Evolutionary conservation across 2,888 invertebrate genomes (phyloP), one percentile per base, ranked within the genome.

Genomic region (Acleris emargana): DNA sequence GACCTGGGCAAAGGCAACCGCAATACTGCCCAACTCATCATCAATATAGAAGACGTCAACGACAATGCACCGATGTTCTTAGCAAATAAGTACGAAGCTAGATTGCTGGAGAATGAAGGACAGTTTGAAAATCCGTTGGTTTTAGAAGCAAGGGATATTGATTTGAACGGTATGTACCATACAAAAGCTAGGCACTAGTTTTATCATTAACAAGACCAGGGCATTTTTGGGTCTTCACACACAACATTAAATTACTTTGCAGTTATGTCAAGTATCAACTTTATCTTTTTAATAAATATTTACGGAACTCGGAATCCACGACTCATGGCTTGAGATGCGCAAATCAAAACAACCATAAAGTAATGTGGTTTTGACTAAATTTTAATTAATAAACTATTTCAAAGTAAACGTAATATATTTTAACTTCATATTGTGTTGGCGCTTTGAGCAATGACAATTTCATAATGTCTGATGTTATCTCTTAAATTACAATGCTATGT

Each of bases 61-160:
- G 98, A 98, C 79, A 98, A 98, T 81, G 94, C 96, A 0, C 99
- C 99, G 0, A 93, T 95, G 73, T 99, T 98, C 81, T 86, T 95
- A 1, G 97, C 97, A 68, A 95, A 94, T 67, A 95, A 95, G 73
- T 98, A 98, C 76, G 97, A 97, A 79, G 96, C 96, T 0, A 94
- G 96, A 50, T 86, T 99, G 3, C 80, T 96, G 72, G 99, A 99
- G 84, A 98, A 98, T 83, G 95, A 96, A 77, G 77, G 84, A 0
- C 94, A 95, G 66, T 97, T 98, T 79, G 96, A 97, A 77, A 94
- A 95, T 49, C 95, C 96, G 0, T 82, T 97, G 0, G 89, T 95
- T 58, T 91, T 97, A 58, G 97, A 97, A 85, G 97, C 97, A 0
- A 94, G 95, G 72, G 98, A 98, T 88, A 94, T 95, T 55, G 98